Evolutionary conservation across 2,113 vertebrate species (phyloP).

Genomic region (Poeciliopsis turrubarensis): DNA sequence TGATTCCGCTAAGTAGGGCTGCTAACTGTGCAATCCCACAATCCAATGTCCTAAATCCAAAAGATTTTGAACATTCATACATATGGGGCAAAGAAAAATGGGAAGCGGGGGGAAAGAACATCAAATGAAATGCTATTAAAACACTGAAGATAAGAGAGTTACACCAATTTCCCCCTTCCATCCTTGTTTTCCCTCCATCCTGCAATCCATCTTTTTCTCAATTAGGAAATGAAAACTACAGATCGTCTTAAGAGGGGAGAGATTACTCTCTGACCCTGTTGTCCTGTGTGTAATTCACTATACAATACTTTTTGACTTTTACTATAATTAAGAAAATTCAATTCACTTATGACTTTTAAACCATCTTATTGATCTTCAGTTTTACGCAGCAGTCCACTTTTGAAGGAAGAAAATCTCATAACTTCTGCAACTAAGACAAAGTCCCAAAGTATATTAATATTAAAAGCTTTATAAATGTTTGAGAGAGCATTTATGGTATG

Average conservation of each 20-base stretch:
- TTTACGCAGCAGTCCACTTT: slow-evolving; percentile 43
- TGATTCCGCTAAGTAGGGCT: slow-evolving; percentile 49
- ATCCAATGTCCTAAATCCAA: slow-evolving; percentile 53
- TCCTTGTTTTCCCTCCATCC: slow-evolving; percentile 34
- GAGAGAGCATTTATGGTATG: slow-evolving; percentile 45
- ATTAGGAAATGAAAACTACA: slow-evolving; percentile 73
- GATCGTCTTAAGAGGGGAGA: slow-evolving; percentile 46
- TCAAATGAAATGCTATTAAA: slow-evolving; percentile 52
- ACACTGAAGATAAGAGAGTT: slow-evolving; percentile 29
- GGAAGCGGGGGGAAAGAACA: not conserved
- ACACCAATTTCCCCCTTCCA: slow-evolving; percentile 19
- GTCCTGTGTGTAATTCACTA: slow-evolving; percentile 65
- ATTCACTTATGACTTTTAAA: slow-evolving; percentile 71
- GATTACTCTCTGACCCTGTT: slow-evolving; percentile 59
- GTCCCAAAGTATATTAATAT: slow-evolving; percentile 54
- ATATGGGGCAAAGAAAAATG: slow-evolving; percentile 15
- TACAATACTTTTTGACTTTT: slow-evolving; percentile 63
- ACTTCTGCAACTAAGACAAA: slow-evolving; percentile 55
- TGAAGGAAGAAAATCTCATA: slow-evolving; percentile 21
- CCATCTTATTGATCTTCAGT: slow-evolving; percentile 55
- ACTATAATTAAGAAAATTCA: slow-evolving; percentile 74
- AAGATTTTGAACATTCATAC: slow-evolving; percentile 50
- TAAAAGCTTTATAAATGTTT: slow-evolving; percentile 52
- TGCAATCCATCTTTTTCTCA: slow-evolving; percentile 56
- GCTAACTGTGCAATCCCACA: slow-evolving; percentile 45